A percentile compares a stretch with the other conserved stretches of the same genome.
These are phyloP conservation scores for Sakesphorus luctuosus DNA, from an alignment of 2,113 vertebrate genomes.

Conservation along the genomic window DNA sequence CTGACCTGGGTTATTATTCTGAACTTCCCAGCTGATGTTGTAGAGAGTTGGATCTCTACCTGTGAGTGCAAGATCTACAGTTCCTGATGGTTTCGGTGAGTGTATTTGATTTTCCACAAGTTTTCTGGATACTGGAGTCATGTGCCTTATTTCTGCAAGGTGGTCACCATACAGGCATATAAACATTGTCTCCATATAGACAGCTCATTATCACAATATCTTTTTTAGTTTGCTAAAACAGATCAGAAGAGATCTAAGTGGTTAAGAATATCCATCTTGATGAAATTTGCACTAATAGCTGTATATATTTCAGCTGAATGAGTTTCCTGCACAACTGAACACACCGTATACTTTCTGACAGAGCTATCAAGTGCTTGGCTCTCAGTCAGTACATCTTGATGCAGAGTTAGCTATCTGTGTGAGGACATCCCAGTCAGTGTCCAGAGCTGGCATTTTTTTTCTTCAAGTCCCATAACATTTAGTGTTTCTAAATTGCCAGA, in stretches of 20 bases:
- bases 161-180: not conserved
- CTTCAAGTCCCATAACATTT: not conserved
- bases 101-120: not conserved
- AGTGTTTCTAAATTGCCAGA: not conserved
- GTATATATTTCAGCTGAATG: not conserved
- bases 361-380: not conserved
- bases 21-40: not conserved
- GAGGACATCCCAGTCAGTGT: not conserved
- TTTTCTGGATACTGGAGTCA: not conserved
- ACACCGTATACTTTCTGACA: not conserved
- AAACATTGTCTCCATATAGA: not conserved
- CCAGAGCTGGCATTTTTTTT: not conserved
- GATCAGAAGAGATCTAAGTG: not conserved
- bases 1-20: not conserved
- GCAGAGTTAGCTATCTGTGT: not conserved
- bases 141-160: not conserved
- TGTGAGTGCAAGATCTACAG: not conserved
- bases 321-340: not conserved
- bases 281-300: not conserved
- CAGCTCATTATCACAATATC: not conserved
- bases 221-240: not conserved
- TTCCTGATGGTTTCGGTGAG: not conserved
- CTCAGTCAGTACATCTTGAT: not conserved
- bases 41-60: not conserved
- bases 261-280: not conserved